These are phyloP conservation scores for Copsychus sechellarum DNA, from an alignment of 2,113 vertebrate genomes.

Conservation along the genomic window DNA sequence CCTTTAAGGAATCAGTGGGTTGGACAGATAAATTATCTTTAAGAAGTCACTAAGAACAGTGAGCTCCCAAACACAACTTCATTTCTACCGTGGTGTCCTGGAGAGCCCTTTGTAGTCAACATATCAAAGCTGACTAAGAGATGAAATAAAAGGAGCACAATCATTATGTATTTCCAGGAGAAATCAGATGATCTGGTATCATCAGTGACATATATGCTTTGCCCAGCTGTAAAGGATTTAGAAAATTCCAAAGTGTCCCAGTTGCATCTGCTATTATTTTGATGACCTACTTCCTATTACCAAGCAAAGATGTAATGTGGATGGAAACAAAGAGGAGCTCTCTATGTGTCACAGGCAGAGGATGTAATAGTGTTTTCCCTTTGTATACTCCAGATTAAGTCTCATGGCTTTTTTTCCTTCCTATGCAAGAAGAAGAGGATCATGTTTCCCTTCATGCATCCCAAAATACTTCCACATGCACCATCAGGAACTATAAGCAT, in stretches of 20 bases:
- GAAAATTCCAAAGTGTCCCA: not conserved
- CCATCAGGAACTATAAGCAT: not conserved
- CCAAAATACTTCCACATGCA: not conserved
- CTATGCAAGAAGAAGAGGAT: not conserved
- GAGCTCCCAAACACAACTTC: not conserved
- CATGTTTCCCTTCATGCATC: not conserved
- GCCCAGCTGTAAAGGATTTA: not conserved
- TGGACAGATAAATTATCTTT: not conserved
- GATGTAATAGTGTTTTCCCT: not conserved
- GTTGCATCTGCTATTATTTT: slow-evolving; percentile 4
- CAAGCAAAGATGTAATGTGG: not conserved
- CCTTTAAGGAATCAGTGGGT: not conserved
- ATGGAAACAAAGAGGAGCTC: not conserved
- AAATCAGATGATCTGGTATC: not conserved
- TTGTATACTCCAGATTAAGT: not conserved
- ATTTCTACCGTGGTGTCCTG: not conserved
- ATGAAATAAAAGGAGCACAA: not conserved
- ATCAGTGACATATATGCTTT: not conserved
- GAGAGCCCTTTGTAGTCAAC: not conserved
- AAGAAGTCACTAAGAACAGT: not conserved
- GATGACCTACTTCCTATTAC: not conserved
- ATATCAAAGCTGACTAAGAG: not conserved
- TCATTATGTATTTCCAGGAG: not conserved
- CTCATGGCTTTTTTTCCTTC: not conserved
- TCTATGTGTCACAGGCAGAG: not conserved